phyloP scores from a whole-genome alignment of 1,140 invertebrate genomes.

The Euura lappo region DNA sequence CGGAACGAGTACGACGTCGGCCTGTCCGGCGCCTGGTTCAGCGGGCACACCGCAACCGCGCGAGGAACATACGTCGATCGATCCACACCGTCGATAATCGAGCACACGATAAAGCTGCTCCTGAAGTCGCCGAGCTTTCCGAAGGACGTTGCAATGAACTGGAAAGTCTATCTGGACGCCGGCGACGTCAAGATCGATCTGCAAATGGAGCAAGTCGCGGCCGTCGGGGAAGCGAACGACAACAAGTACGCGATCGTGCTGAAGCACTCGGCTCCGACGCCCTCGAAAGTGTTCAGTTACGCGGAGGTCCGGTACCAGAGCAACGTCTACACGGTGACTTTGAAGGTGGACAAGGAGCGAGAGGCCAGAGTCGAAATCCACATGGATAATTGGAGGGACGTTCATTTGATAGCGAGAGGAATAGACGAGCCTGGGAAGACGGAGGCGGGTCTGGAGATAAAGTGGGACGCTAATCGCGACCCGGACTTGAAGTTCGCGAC shows the following conservation, averaged over 20 bases:
- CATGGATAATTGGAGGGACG: slow-evolving; percentile 76
- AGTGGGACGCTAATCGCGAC: slow-evolving; percentile 85
- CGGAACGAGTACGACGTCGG: slow-evolving; percentile 69
- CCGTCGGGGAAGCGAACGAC: slow-evolving; percentile 39
- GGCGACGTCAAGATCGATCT: slow-evolving; percentile 64
- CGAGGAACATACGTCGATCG: slow-evolving; percentile 75
- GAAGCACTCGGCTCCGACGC: slow-evolving; percentile 63
- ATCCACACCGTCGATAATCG: slow-evolving; percentile 65
- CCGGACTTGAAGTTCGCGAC: slow-evolving; percentile 71
- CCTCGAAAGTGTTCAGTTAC: slow-evolving; percentile 66
- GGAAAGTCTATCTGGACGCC: slow-evolving; percentile 67
- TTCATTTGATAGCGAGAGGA: slow-evolving; percentile 70
- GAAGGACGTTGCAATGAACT: slow-evolving; percentile 67
- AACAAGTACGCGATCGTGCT: slow-evolving; percentile 68
- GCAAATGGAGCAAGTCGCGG: slow-evolving; percentile 62
- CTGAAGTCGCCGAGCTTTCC: slow-evolving; percentile 72
- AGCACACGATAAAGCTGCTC: slow-evolving; percentile 72
- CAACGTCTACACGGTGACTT: slow-evolving; percentile 68
- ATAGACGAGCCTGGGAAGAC: slow-evolving; percentile 65
- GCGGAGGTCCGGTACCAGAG: slow-evolving; percentile 69
- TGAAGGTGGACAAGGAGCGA: slow-evolving; percentile 59
- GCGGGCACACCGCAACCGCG: slow-evolving; percentile 72
- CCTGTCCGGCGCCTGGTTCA: slow-evolving; percentile 77
- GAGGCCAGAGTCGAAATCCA: slow-evolving; percentile 68
- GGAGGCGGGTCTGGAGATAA: slow-evolving; percentile 71